phyloP scores from a whole-genome alignment of 1,140 invertebrate species.

The Drosophila orosa region DNA sequence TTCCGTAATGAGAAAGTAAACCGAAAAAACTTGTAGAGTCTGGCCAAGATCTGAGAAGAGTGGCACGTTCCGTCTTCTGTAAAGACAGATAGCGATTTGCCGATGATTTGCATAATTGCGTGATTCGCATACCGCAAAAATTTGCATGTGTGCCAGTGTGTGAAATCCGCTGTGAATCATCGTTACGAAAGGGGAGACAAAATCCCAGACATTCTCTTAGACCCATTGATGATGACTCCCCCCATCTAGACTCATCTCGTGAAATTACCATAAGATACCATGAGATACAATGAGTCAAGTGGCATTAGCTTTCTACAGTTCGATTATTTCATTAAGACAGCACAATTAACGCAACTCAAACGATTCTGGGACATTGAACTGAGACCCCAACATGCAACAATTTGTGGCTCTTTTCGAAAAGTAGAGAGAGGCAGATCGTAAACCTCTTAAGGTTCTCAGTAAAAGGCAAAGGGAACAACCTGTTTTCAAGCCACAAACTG shows the following conservation, averaged over 20 bases:
- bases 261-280: conserved; percentile 5
- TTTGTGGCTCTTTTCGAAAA: conserved; percentile 28
- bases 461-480: conserved; percentile 42
- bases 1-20: conserved; percentile 62
- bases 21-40: conserved; percentile 41
- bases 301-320: conserved; percentile 34
- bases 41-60: conserved; percentile 34
- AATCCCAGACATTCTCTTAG: conserved; percentile 28
- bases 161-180: conserved; percentile 61
- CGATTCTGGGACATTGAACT: conserved; percentile 50
- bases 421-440: conserved; percentile 21
- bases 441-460: conserved; percentile 30
- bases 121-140: conserved; percentile 67
- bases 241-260: conserved; percentile 23
- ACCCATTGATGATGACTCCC: conserved; percentile 18
- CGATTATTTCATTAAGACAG: conserved; percentile 39
- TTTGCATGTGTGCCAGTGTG: conserved; percentile 39
- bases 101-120: conserved; percentile 77
- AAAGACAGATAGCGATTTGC: conserved; percentile 50
- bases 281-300: conserved; percentile 55
- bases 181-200: conserved; percentile 26
- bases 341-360: conserved; percentile 24
- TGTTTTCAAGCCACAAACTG: conserved; percentile 24
- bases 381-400: conserved; percentile 45
- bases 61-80: conserved; percentile 59